Percentiles rank a stretch among this genome's conserved stretches.
Conservation (phyloP, 2,888 invertebrate genomes). For the Cremastinae sp. region DNA sequence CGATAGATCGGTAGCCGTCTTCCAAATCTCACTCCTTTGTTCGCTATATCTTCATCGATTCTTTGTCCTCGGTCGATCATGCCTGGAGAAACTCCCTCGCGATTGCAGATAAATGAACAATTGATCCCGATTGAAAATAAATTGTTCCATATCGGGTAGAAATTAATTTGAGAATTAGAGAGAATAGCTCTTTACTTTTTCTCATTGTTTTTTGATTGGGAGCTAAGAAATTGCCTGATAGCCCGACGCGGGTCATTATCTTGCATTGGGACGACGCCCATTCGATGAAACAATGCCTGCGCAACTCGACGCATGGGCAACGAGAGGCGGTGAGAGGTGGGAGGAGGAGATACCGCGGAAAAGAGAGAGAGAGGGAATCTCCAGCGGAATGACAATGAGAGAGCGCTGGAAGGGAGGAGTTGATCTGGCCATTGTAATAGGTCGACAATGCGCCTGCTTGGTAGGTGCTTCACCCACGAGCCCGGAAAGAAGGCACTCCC, state of each 20-base stretch:
- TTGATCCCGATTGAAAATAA: no score
- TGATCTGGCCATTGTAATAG: constrained; percentile 76
- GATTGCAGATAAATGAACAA: no score
- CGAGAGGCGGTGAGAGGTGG: constrained; percentile 63
- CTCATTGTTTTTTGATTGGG: no score
- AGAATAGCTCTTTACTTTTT: no score
- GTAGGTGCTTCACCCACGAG: constrained; percentile 71
- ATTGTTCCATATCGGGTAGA: no score
- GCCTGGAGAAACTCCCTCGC: no score
- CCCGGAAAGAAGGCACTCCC: constrained; percentile 49
- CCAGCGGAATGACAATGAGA: constrained; percentile 72
- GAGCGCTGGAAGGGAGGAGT: constrained; percentile 73
- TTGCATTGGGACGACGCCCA: constrained; percentile 71
- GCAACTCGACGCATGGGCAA: constrained; percentile 78
- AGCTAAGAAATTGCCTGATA: no score
- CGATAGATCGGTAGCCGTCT: neutral
- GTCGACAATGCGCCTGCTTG: constrained; percentile 78
- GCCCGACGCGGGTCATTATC: constrained; percentile 58
- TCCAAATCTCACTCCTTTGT: no score
- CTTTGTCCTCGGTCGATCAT: no score
- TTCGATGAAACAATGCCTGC: constrained; percentile 76
- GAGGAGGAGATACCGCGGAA: neutral
- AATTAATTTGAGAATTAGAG: no score
- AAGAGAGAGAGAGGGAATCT: constrained; percentile 29
- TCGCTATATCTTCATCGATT: no score